phyloP scores from a whole-genome alignment of 2,113 vertebrate genomes.

The Nematolebias whitei region DNA sequence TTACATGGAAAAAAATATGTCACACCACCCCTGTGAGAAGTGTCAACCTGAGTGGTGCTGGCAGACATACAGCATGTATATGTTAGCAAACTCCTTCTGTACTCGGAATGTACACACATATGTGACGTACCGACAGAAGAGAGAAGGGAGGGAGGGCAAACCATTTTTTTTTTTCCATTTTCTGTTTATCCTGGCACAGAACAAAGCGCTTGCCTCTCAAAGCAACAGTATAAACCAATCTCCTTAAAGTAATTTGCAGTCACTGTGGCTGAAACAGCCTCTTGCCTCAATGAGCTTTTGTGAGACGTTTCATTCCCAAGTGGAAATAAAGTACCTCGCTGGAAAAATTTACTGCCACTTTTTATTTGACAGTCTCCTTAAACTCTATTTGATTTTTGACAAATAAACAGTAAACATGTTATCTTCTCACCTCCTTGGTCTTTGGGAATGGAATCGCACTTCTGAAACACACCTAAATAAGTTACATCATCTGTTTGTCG shows the following conservation, averaged over 20 bases:
- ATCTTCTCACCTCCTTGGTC: constrained; percentile 12
- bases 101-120: constrained; percentile 5
- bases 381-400: constrained; percentile 32
- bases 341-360: constrained; percentile 43
- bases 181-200: constrained; percentile 58
- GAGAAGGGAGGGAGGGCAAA: constrained; percentile 6
- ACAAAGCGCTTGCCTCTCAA: constrained; percentile 40
- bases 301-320: constrained; percentile 57
- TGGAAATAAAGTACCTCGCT: constrained; percentile 39
- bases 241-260: constrained; percentile 68
- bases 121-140: not conserved
- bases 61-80: constrained; percentile 12
- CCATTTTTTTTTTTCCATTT: constrained; percentile 3
- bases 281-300: constrained; percentile 58
- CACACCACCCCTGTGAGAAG: constrained; percentile 21
- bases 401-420: constrained; percentile 26
- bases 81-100: constrained; percentile 14
- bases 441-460: not conserved
- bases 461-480: constrained; percentile 16
- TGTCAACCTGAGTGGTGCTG: constrained; percentile 10
- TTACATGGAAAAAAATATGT: constrained; percentile 62
- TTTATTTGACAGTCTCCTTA: constrained; percentile 19
- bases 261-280: constrained; percentile 60
- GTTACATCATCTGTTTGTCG: constrained; percentile 9
- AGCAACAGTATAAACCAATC: constrained; percentile 64